A percentile compares a stretch with the other conserved stretches of the same genome.
Evolutionary conservation across 2,797 vertebrate genomes (phyloP).

Genomic region (Gymnocypris eckloni): DNA sequence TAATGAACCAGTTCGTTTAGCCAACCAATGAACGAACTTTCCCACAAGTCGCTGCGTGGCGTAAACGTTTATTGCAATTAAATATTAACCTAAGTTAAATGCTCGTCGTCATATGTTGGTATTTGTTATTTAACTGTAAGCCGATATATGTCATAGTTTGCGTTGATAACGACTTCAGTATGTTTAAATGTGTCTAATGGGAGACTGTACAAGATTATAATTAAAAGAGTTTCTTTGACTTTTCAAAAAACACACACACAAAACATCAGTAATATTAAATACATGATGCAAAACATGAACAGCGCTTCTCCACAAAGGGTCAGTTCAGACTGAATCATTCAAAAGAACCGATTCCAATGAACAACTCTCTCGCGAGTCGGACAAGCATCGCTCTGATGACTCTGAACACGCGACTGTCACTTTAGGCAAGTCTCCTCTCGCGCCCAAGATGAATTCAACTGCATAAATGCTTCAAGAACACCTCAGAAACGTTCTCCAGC

Average conservation of each 20-base stretch:
- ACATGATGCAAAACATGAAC: too few relatives aligned
- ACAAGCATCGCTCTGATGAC: neutral
- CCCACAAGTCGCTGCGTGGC: neutral
- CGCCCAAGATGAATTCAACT: neutral
- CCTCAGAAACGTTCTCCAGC: constrained; percentile 11
- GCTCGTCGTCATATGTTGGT: neutral
- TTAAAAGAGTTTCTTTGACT: neutral
- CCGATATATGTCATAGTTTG: neutral
- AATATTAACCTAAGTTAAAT: neutral
- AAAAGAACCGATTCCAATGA: neutral
- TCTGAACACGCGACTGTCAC: neutral
- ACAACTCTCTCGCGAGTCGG: neutral
- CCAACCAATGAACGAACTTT: neutral
- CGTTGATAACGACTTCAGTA: neutral
- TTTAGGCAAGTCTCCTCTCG: neutral
- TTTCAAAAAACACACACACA: neutral
- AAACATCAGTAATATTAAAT: neutral
- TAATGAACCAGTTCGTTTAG: neutral
- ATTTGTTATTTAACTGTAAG: neutral
- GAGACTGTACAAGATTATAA: neutral
- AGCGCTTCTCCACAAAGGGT: neutral
- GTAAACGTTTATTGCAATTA: neutral
- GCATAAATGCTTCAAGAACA: constrained; percentile 11
- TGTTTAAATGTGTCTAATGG: neutral
- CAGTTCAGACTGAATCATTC: neutral